These are phyloP conservation scores for Mastacembelus armatus DNA, from an alignment of 2,797 vertebrate species.

Conservation along the genomic window DNA sequence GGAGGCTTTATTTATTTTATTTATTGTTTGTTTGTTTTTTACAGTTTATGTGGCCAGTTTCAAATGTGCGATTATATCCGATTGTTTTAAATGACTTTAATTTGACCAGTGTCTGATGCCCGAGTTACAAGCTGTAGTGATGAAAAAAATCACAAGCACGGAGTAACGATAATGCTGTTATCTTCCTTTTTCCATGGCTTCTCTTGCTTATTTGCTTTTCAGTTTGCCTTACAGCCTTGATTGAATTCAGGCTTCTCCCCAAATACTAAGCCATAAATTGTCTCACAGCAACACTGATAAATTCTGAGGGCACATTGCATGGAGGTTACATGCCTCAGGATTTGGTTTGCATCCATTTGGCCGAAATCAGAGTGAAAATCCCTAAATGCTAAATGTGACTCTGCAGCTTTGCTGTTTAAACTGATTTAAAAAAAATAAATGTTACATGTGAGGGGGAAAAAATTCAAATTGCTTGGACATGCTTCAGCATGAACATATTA, in stretches of 20 bases:
- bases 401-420: constrained; percentile 44
- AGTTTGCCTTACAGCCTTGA: constrained; percentile 68
- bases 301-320: constrained; percentile 40
- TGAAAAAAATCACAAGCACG: constrained; percentile 38
- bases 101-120: constrained; percentile 46
- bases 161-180: constrained; percentile 52
- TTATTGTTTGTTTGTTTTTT: too few relatives aligned
- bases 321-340: constrained; percentile 55
- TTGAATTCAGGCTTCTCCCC: constrained; percentile 63
- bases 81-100: constrained; percentile 39
- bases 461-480: constrained; percentile 14
- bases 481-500: constrained; percentile 15
- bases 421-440: constrained; percentile 23
- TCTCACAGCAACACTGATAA: constrained; percentile 62
- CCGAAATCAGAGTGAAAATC: constrained; percentile 52
- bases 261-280: constrained; percentile 71
- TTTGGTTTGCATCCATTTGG: constrained; percentile 62
- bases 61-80: constrained; percentile 22
- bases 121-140: constrained; percentile 24
- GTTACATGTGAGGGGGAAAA: constrained; percentile 10
- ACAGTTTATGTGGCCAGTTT: constrained; percentile 43
- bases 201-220: constrained; percentile 52
- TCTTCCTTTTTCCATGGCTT: constrained; percentile 48
- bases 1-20: too few relatives aligned
- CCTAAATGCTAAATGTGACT: constrained; percentile 51